Evolutionary conservation across 2,888 invertebrate species (phyloP).

Genomic region (Lasioglossum marginatum): DNA sequence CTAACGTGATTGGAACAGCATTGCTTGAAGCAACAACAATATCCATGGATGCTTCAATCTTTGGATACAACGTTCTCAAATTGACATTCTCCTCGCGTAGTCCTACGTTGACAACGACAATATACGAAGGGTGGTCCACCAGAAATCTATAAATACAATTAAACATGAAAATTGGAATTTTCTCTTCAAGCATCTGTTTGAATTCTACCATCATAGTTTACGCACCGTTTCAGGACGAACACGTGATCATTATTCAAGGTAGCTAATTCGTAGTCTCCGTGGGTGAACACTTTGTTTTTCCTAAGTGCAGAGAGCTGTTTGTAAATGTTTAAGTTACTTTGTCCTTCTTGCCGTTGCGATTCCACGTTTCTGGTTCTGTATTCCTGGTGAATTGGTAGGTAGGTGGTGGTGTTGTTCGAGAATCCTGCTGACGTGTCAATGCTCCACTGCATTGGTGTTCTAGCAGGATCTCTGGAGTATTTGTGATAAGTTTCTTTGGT

Average conservation of each 20-base stretch:
- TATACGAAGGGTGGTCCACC: constrained; percentile 65
- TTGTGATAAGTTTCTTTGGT: constrained; percentile 57
- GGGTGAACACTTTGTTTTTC: constrained; percentile 70
- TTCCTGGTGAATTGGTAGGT: constrained; percentile 72
- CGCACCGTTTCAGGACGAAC: constrained; percentile 75
- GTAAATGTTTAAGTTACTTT: constrained; percentile 73
- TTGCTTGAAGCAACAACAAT: constrained; percentile 72
- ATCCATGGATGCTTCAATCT: constrained; percentile 65
- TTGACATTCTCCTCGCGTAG: constrained; percentile 65
- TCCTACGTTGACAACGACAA: constrained; percentile 74
- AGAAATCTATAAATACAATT: constrained; percentile 65
- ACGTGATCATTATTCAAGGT: constrained; percentile 71
- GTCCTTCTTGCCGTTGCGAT: constrained; percentile 53
- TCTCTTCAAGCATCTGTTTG: neutral
- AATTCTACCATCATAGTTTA: neutral
- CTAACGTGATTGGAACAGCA: constrained; percentile 61
- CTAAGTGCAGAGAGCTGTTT: constrained; percentile 71
- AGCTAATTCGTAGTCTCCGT: constrained; percentile 73
- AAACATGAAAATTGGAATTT: neutral
- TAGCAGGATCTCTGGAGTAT: constrained; percentile 74
- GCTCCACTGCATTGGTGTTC: constrained; percentile 83
- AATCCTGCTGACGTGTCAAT: constrained; percentile 75
- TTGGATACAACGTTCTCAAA: constrained; percentile 69
- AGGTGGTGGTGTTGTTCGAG: constrained; percentile 68
- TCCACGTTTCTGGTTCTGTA: constrained; percentile 73